Evolutionary conservation across 2,113 vertebrate species (phyloP), one percentile per base, ranked within the genome.

Genomic region (Phylloscopus trochiloides): DNA sequence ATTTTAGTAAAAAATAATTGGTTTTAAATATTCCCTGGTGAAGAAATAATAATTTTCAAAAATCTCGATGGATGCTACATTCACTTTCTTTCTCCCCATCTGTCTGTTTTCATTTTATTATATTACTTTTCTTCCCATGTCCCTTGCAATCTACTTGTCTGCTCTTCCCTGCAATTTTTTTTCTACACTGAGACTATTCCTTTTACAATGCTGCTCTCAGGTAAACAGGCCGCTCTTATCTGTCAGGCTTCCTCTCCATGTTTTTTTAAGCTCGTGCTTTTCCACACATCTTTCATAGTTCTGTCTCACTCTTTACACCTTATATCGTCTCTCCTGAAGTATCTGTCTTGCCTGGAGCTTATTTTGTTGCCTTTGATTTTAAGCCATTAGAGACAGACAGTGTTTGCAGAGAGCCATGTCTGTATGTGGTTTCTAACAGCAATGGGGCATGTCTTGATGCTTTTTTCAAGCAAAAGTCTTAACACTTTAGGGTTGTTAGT

Each of bases 331-430:
- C 88, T 83, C 79, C 91, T 83, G 82, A 94, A 94, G 79, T 86
- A 90, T 80, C 79, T 94, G 55, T 92, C 91, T 96, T 93, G 92
- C 94, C 91, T 93, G 79, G 34, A 96, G 95, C 96, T 97, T 94
- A 94, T 95, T 97, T 97, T 92, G 86, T 92, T 95, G 88, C 82
- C 91, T 95, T 96, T 97, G 96, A 96, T 96, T 97, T 96, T 83
- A 80, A 92, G 88, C 91, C 91, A 88, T 94, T 92, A 97, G 94
- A 96, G 94, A 92, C 54, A 42, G 90, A 52, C 90, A 62, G 40
- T 86, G 86, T 96, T 95, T 97, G 88, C 88, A 93, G 94, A 95
- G 34, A 93, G 75, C 88, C 82, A 51, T 43, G 57, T 75, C 92
- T 82, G 73, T 55, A 32, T 82, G 68, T 86, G 43, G 68, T 92